Evolutionary conservation across 2,888 invertebrate genomes (phyloP).

Genomic region (Oscheius sp.): DNA sequence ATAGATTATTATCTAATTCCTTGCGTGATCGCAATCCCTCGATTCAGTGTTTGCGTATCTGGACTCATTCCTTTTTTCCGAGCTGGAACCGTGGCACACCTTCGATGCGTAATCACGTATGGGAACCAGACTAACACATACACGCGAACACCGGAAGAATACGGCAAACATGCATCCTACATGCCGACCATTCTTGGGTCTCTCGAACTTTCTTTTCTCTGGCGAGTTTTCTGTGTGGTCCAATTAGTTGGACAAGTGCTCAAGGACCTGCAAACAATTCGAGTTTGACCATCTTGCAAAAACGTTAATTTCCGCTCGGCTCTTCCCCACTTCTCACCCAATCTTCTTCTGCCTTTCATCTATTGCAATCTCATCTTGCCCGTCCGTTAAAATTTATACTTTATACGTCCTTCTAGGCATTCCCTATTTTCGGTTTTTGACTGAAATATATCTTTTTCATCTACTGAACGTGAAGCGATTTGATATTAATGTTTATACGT

Average conservation of each 20-base stretch:
- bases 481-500: too few relatives aligned
- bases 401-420: too few relatives aligned
- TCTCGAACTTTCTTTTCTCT: neutral
- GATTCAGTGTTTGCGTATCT: constrained; percentile 19
- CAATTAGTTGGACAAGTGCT: constrained; percentile 21
- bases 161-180: constrained; percentile 2
- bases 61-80: constrained; percentile 5
- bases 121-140: constrained; percentile 24
- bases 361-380: too few relatives aligned
- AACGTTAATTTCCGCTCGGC: constrained; percentile 16
- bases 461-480: too few relatives aligned
- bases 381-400: too few relatives aligned
- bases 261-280: constrained; percentile 18
- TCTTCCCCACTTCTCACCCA: neutral
- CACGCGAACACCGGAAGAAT: constrained; percentile 24
- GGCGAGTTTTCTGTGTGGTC: constrained; percentile 19
- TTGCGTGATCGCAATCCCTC: constrained; percentile 15
- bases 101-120: constrained; percentile 18
- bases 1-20: constrained; percentile 8
- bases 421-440: too few relatives aligned
- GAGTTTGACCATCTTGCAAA: constrained; percentile 19
- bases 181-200: too few relatives aligned
- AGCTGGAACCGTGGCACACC: constrained; percentile 13
- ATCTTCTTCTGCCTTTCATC: neutral
- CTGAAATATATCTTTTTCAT: too few relatives aligned